phyloP scores from a whole-genome alignment of 53 echinoderm and acorn worm species.

The Temnopleurus reevesii region DNA sequence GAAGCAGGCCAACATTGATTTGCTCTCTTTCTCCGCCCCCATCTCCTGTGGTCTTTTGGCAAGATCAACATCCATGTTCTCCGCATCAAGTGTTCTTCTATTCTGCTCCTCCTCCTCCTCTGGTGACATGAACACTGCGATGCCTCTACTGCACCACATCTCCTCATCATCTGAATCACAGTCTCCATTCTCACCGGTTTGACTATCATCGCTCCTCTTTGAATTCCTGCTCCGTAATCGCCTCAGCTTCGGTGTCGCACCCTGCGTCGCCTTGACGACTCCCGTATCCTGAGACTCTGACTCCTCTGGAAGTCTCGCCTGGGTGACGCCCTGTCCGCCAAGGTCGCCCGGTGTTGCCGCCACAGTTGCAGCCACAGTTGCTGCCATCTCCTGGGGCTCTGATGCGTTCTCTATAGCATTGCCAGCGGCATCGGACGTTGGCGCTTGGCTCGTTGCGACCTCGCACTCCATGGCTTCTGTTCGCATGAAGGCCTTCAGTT shows the following conservation, averaged over 20 bases:
- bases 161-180: conserved; percentile 36
- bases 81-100: not conserved
- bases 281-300: not conserved
- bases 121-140: conserved; percentile 29
- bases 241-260: not conserved
- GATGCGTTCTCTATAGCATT: conserved; percentile 20
- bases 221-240: conserved; percentile 5
- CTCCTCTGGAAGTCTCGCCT: conserved; percentile 6
- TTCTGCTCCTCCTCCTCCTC: conserved; percentile 31
- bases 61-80: conserved; percentile 45
- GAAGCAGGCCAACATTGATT: conserved; percentile 49
- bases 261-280: not conserved
- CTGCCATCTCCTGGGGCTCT: conserved; percentile 23
- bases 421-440: not conserved
- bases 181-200: not conserved
- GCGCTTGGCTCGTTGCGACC: conserved; percentile 18
- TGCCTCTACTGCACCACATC: conserved; percentile 51
- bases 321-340: not conserved
- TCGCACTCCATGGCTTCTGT: conserved; percentile 57
- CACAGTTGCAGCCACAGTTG: not conserved
- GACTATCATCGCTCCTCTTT: conserved; percentile 27
- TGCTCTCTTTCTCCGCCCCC: not conserved
- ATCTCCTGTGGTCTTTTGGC: not conserved
- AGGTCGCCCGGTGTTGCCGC: not conserved
- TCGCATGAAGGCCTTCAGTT: conserved; percentile 51